Base-by-base conservation (phyloP, 2,888 invertebrate genomes). In the Cryptophagus acutangulus region DNA sequence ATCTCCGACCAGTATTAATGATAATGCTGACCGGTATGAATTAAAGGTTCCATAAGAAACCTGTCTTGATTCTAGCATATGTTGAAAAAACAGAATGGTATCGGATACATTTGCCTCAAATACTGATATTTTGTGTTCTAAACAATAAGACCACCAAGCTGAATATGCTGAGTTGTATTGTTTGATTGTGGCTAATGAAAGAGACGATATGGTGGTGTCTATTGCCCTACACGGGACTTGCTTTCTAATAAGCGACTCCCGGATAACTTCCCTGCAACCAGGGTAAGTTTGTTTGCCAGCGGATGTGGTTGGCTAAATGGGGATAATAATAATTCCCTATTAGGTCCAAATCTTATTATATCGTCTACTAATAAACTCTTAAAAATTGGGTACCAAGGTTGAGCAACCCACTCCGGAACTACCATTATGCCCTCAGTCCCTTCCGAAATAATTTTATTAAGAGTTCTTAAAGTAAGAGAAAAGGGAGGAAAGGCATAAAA, bases 321-420 rank as follows among this genome's bases (percentile, higher is more conserved):
- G 17, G 52, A 58, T 26, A 44, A 36, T 18, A 61, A 31, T 18
- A 61, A 42, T 15, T 52, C 38, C 26, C n/a, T 30, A 17, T 20
- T 20, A 8, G 59, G 58, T 24, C 41, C 5, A 24, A 63, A 52
- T 13, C 51, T 15, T 9, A 59, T 36, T 10, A 41, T 38, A 13
- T 46, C 14, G 16, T 10, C 4, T 8, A 36, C 17, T 33, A 37
- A 16, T 15, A 42, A 13, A 17, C 25, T 36, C n/a, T 33, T 16
- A 34, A 57, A 61, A 3, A 60, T 3, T 2, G 61, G 59, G 34
- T 45, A 62, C 61, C 58, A 62, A 1, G 57, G 52, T 38, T 61
- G 59, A 2, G 46, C 41, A 25, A 47, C 46, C 59, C 52, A 63
- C 5, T 40, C 17, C 9, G 56, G 61, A 5, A 59, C 57, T 2